These are phyloP conservation scores for Camelus dromedarius DNA, from an alignment of 2,113 vertebrate genomes.

Conservation along the genomic window DNA sequence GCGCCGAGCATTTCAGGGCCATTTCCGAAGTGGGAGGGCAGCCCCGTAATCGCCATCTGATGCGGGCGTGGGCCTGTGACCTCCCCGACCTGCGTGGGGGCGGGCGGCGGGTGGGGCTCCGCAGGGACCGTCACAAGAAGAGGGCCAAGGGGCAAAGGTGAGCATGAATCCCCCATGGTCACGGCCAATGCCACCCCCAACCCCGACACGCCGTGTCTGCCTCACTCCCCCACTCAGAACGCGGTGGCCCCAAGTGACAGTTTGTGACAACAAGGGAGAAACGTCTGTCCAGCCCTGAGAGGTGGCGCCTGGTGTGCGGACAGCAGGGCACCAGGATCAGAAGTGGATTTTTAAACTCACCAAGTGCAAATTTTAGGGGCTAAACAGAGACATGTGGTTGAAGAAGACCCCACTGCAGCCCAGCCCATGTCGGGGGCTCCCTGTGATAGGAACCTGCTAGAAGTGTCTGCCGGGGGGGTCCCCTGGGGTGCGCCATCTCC, in stretches of 20 bases:
- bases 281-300: not conserved
- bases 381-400: not conserved
- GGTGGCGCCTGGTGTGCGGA: not conserved
- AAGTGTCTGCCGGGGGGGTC: not conserved
- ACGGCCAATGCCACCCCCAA: too few species aligned
- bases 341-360: not conserved
- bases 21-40: conserved; percentile 84
- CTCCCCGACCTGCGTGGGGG: conserved; percentile 62
- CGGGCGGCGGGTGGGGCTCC: not conserved
- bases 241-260: not conserved
- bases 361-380: not conserved
- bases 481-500: not conserved
- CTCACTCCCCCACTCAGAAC: not conserved
- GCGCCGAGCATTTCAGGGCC: conserved; percentile 80
- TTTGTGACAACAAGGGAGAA: not conserved
- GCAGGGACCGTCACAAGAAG: not conserved
- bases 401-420: not conserved
- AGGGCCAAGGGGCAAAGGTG: not conserved
- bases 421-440: not conserved
- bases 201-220: not conserved
- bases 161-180: too few species aligned
- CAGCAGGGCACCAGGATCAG: too few species aligned
- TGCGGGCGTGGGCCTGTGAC: conserved; percentile 72
- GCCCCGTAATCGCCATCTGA: conserved; percentile 79
- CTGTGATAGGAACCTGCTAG: not conserved